Percentiles rank a stretch among this genome's conserved stretches.
phyloP scores from a whole-genome alignment of 1,140 invertebrate species.

The Platyscapa corneri region DNA sequence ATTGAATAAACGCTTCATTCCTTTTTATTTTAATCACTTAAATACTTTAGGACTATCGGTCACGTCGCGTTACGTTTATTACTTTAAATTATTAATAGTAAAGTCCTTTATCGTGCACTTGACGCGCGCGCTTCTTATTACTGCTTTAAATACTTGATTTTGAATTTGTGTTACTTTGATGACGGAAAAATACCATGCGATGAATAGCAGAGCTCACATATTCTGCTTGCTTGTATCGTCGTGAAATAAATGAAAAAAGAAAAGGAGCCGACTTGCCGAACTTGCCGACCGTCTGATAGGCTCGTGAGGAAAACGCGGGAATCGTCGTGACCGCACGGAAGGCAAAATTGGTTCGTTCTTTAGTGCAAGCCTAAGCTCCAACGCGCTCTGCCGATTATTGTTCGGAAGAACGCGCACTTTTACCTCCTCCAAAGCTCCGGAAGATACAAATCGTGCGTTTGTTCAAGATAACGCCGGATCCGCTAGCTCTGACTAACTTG shows the following conservation, averaged over 20 bases:
- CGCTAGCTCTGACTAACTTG: background rate
- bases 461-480: background rate
- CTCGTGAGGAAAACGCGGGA: background rate
- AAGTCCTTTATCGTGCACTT: constrained; percentile 14
- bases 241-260: constrained; percentile 5
- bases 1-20: constrained; percentile 65
- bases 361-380: background rate
- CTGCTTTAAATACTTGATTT: constrained; percentile 45
- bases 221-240: background rate
- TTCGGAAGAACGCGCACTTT: background rate
- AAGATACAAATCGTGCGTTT: background rate
- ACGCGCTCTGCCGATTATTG: background rate
- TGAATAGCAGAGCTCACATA: background rate
- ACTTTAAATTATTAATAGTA: constrained; percentile 48
- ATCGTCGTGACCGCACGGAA: background rate
- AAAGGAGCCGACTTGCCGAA: background rate
- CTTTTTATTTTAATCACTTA: constrained; percentile 37
- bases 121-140: constrained; percentile 43
- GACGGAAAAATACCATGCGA: background rate
- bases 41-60: constrained; percentile 50
- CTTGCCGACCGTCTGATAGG: background rate
- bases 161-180: background rate
- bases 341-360: constrained; percentile 30
- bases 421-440: background rate
- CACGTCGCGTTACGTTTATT: constrained; percentile 51